Evolutionary conservation across 2,888 invertebrate species (phyloP).

Genomic region (Willowsia nigromaculata): DNA sequence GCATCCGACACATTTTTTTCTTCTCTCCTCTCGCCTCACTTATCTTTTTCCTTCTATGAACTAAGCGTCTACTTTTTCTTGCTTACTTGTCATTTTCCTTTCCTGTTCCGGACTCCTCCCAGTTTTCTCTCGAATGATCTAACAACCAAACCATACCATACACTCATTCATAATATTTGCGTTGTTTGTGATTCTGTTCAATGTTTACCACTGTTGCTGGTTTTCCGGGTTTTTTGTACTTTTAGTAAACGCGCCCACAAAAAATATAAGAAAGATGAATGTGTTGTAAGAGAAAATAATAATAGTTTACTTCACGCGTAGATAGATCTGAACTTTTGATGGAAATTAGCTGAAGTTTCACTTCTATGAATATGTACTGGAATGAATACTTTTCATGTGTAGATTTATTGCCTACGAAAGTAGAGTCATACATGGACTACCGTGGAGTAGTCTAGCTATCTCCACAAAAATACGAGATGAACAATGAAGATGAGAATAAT

Average conservation of each 20-base stretch:
- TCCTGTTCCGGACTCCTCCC: constrained; percentile 4
- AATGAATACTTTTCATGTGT: neutral
- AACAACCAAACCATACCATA: neutral
- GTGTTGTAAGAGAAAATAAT: neutral
- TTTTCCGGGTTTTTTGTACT: neutral
- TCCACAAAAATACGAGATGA: neutral
- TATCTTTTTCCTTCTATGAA: neutral
- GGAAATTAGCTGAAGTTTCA: constrained; percentile 29
- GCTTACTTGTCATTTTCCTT: constrained; percentile 25
- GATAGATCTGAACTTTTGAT: neutral
- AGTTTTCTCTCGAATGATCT: neutral
- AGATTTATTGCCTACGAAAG: constrained; percentile 17
- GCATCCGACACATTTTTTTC: constrained; percentile 21
- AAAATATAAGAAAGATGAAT: neutral
- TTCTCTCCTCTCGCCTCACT: neutral
- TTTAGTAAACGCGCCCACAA: neutral
- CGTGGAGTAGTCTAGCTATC: neutral
- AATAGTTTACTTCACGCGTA: neutral
- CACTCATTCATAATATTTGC: neutral
- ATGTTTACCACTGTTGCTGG: neutral
- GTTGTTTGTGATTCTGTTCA: neutral
- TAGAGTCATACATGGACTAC: neutral
- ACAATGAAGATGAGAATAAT: neutral
- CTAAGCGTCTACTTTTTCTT: neutral
- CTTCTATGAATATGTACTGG: neutral